phyloP scores from a whole-genome alignment of 2,888 invertebrate species.

The Macrosiphum euphorbiae region DNA sequence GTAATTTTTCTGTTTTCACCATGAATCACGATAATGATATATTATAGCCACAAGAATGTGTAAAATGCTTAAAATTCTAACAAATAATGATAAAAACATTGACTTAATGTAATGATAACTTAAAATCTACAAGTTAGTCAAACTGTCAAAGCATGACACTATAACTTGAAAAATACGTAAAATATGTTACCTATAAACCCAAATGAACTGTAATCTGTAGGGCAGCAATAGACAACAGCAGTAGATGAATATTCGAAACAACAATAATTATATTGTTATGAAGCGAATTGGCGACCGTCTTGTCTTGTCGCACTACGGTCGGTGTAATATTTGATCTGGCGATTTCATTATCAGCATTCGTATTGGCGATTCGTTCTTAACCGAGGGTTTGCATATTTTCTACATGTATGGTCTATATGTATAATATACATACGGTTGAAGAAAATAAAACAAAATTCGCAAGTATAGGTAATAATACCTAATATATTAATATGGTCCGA shows the following conservation, averaged over 20 bases:
- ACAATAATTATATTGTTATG: conserved; percentile 15
- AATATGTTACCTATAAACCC: conserved; percentile 10
- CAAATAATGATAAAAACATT: background rate
- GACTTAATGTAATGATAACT: background rate
- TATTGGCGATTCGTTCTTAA: background rate
- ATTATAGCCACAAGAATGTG: background rate
- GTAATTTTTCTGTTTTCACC: background rate
- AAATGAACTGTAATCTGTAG: background rate
- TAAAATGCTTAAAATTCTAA: background rate
- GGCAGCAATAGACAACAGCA: background rate
- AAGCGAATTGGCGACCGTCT: conserved; percentile 3
- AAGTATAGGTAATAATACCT: background rate
- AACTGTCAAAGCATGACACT: background rate
- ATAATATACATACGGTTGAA: background rate
- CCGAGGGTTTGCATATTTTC: background rate
- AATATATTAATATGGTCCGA: background rate
- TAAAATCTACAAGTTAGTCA: background rate
- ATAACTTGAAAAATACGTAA: background rate
- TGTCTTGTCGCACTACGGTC: background rate
- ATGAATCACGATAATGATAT: background rate
- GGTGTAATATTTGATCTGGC: background rate
- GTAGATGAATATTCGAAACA: background rate
- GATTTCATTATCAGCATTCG: background rate
- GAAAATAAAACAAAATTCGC: background rate
- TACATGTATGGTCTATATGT: background rate